These are phyloP conservation scores for Eublepharis macularius DNA, from an alignment of 2,113 vertebrate species.

Conservation along the genomic window DNA sequence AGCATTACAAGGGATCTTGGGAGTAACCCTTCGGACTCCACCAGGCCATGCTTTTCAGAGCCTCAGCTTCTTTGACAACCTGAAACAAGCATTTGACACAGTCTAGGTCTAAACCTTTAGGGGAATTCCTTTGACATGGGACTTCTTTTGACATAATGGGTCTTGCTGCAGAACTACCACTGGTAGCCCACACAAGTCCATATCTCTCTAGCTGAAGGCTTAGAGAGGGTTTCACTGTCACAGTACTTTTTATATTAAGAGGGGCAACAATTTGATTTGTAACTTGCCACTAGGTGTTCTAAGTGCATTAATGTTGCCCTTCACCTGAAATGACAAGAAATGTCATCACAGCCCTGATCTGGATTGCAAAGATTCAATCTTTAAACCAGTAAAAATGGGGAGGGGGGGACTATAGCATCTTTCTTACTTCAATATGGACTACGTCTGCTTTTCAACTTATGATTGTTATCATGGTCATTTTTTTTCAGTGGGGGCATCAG, in stretches of 20 bases:
- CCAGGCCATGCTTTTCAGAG: too few relatives aligned
- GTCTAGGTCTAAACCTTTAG: too few relatives aligned
- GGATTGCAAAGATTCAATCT: background rate
- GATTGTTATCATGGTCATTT: slow-evolving; percentile 10
- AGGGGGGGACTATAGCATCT: background rate
- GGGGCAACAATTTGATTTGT: background rate
- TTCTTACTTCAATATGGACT: background rate
- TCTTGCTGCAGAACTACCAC: background rate
- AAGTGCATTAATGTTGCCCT: background rate
- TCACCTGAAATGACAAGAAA: slow-evolving; percentile 8
- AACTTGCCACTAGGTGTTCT: background rate
- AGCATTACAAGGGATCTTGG: too few relatives aligned
- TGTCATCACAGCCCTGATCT: background rate
- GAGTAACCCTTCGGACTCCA: too few relatives aligned
- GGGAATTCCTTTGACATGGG: background rate
- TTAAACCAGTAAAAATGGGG: background rate
- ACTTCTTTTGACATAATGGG: too few relatives aligned
- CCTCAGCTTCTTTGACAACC: background rate
- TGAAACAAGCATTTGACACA: background rate
- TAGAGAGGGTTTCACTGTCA: background rate
- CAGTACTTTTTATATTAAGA: background rate
- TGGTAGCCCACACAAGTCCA: background rate
- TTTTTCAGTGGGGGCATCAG: background rate
- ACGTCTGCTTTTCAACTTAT: background rate
- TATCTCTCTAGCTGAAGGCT: background rate